phyloP scores from a whole-genome alignment of 2,888 invertebrate genomes.

The Noctua comes region DNA sequence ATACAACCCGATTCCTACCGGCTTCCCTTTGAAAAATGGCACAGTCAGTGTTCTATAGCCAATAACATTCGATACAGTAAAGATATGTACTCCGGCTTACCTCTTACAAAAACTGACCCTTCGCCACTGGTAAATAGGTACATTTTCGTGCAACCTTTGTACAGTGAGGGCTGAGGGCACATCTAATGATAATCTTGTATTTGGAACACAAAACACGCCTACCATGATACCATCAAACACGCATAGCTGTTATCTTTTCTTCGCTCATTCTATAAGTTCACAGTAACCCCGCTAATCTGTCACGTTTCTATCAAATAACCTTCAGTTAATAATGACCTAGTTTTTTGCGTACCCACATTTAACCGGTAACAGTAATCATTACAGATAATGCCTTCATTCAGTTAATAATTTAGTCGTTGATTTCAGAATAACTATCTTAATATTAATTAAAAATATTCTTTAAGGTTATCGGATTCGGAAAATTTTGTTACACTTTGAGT shows the following conservation, averaged over 20 bases:
- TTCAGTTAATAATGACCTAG: constrained; percentile 36
- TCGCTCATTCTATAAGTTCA: constrained; percentile 19
- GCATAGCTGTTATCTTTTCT: constrained; percentile 7
- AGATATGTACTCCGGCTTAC: no score
- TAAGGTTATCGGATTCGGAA: constrained; percentile 20
- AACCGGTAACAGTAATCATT: constrained; percentile 19
- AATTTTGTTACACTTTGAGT: not conserved
- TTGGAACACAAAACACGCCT: constrained; percentile 11
- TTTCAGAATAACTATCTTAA: not conserved
- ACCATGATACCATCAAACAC: not conserved
- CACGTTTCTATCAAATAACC: constrained; percentile 12
- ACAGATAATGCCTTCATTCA: constrained; percentile 23
- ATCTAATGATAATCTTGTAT: not conserved
- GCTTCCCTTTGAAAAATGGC: no score
- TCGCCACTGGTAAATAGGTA: no score
- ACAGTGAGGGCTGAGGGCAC: not conserved
- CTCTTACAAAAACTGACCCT: no score
- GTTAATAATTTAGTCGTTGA: constrained; percentile 9
- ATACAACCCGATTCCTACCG: no score
- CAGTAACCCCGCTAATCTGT: constrained; percentile 33
- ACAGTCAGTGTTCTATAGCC: no score
- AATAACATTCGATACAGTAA: no score
- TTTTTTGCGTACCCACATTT: constrained; percentile 22
- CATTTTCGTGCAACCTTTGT: not conserved
- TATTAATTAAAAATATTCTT: constrained; percentile 15